phyloP scores from a whole-genome alignment of 2,113 vertebrate species.

The Clarias magur region DNA sequence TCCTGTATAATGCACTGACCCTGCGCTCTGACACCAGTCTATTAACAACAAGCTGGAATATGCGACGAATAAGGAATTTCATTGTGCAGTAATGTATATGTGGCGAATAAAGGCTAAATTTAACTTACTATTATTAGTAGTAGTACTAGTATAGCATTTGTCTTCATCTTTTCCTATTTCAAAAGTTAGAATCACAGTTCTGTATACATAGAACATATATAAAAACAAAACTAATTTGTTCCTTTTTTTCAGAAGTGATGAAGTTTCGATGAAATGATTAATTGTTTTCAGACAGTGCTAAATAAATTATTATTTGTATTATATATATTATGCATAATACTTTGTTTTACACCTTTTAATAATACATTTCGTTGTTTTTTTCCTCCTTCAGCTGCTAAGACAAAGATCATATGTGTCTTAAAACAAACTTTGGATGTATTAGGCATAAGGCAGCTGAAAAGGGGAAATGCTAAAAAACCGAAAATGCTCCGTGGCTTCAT shows the following conservation, averaged over 20 bases:
- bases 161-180: not conserved
- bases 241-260: not conserved
- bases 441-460: not conserved
- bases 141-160: not conserved
- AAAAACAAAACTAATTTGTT: not conserved
- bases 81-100: too few species aligned
- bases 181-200: not conserved
- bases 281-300: not conserved
- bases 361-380: too few species aligned
- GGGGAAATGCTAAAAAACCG: not conserved
- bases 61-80: too few species aligned
- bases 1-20: too few species aligned
- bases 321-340: not conserved
- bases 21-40: too few species aligned
- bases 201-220: not conserved
- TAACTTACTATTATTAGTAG: not conserved
- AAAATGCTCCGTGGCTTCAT: not conserved
- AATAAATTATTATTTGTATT: not conserved
- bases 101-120: too few species aligned
- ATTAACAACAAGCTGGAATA: too few species aligned
- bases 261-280: too few species aligned
- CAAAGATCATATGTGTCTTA: too few species aligned
- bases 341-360: not conserved
- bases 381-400: not conserved
- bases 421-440: not conserved